Evolutionary conservation across 2,888 invertebrate genomes (phyloP), one percentile per base, ranked within the genome.

Genomic region (Noctua pronuba): DNA sequence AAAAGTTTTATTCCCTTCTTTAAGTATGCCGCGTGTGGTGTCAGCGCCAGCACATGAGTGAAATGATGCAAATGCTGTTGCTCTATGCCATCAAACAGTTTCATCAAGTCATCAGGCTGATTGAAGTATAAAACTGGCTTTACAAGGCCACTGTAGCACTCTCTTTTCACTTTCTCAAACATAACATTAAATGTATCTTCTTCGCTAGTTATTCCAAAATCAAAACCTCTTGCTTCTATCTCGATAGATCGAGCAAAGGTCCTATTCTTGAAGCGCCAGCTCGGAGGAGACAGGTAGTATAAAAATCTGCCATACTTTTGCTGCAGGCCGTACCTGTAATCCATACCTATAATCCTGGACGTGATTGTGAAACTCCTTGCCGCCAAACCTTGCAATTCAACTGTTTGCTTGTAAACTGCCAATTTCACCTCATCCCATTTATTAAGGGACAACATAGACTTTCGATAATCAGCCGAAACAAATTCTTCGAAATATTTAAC

Each of bases 251-350:
- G 91, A 31, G 96, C 96, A 86, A 96, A 96, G 71, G 94, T 94
- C 88, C 97, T 97, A 87, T 97, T 94, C 81, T 95, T 92, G 62
- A 92, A 91, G 41, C 97, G 95, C 97, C 98, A 98, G 46, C 95
- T 94, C 64, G 97, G 95, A 2, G 98, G 97, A 60, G 98, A 97
- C n/a, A 98, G 93, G 88, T 97, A 97, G 91, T 97, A 97, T n/a
- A 98, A 93, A 94, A 98, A 98, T 87, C 97, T 96, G 73, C 98
- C 98, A 91, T 98, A 98, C 92, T 97, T 97, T 91, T 97, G 97
- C 77, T 97, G 97, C 67, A 97, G 93, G 70, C 97, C 92, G 96
- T 97, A 98, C 84, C 96, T 96, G 88, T 97, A 98, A 88, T 98
- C 97, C 75, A 97, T 94, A 41, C 97, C 96, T 80, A 97, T 97